Percentiles rank a stretch among this genome's conserved stretches.
Evolutionary conservation across 2,888 invertebrate genomes (phyloP).

Genomic region (Ischnus inquisitorius): DNA sequence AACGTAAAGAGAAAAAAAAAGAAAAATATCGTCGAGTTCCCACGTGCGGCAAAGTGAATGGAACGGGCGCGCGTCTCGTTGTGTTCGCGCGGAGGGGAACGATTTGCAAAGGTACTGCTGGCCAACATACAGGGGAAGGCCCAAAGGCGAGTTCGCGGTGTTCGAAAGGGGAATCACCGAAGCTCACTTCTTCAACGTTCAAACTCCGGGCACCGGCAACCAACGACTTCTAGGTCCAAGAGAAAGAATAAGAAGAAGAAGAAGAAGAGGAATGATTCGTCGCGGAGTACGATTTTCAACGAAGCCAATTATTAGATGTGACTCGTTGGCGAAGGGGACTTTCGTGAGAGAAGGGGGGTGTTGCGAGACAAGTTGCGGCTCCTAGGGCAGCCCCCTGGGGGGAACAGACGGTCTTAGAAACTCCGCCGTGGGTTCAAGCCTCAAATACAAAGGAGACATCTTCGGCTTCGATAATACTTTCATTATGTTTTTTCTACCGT

Average conservation of each 20-base stretch:
- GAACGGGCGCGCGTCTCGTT: slow-evolving; percentile 69
- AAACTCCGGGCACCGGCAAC: slow-evolving; percentile 39
- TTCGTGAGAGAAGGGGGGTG: slow-evolving; percentile 57
- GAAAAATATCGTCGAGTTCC: slow-evolving; percentile 81
- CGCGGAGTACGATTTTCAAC: slow-evolving; percentile 85
- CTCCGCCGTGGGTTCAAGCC: not conserved
- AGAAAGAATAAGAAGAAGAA: slow-evolving; percentile 46
- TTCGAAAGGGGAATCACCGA: slow-evolving; percentile 54
- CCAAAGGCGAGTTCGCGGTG: slow-evolving; percentile 62
- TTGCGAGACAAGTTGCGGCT: slow-evolving; percentile 58
- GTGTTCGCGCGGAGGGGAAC: slow-evolving; percentile 59
- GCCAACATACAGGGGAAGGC: slow-evolving; percentile 46
- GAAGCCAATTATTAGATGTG: slow-evolving; percentile 85
- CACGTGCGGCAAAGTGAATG: slow-evolving; percentile 82
- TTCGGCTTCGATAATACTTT: slow-evolving; percentile 35
- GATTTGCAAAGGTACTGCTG: slow-evolving; percentile 15
- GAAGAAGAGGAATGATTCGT: slow-evolving; percentile 77
- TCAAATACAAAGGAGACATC: slow-evolving; percentile 71
- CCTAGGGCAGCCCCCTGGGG: slow-evolving; percentile 58
- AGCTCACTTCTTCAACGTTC: slow-evolving; percentile 39
- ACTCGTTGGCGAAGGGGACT: slow-evolving; percentile 70
- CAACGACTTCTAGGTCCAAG: slow-evolving; percentile 59
- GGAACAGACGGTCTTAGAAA: slow-evolving; percentile 19
- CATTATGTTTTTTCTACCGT: slow-evolving; percentile 35
- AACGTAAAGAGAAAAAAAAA: slow-evolving; percentile 79